Conservation (phyloP, 2,888 invertebrate species). For the Griposia aprilina region DNA sequence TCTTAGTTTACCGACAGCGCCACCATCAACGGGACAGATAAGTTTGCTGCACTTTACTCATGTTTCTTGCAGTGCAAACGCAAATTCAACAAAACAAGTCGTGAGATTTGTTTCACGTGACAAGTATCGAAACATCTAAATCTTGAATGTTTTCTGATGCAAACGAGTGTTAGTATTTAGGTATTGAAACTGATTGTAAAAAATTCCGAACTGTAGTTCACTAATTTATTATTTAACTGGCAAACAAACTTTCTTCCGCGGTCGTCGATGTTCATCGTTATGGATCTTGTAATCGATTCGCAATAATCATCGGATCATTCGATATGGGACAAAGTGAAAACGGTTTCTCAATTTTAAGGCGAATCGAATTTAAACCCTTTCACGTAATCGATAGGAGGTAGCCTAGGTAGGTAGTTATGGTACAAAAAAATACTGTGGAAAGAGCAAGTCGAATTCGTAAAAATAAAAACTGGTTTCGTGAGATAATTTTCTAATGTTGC, state of each 20-base stretch:
- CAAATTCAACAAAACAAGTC: background rate
- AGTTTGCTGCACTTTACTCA: too few species aligned
- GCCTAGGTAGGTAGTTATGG: background rate
- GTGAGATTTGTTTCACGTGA: background rate
- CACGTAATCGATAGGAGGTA: constrained; percentile 32
- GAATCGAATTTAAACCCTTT: constrained; percentile 30
- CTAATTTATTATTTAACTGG: constrained; percentile 3
- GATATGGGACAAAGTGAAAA: constrained; percentile 55
- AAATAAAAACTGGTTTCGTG: too few species aligned
- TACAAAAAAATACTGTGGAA: background rate
- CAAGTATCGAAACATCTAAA: background rate
- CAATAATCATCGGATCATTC: constrained; percentile 36
- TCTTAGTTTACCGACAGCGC: too few species aligned
- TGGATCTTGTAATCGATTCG: constrained; percentile 54
- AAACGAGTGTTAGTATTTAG: background rate
- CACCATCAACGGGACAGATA: too few species aligned
- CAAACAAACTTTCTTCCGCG: constrained; percentile 12
- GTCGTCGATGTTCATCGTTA: constrained; percentile 24
- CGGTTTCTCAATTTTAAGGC: constrained; percentile 23
- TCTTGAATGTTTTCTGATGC: background rate
- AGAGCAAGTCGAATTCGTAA: background rate
- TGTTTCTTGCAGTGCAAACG: background rate
- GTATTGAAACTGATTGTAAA: background rate
- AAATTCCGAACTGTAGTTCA: background rate
- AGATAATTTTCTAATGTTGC: background rate